Evolutionary conservation across 2,888 invertebrate genomes (phyloP), one percentile per base, ranked within the genome.

Genomic region (Latrodectus hesperus): DNA sequence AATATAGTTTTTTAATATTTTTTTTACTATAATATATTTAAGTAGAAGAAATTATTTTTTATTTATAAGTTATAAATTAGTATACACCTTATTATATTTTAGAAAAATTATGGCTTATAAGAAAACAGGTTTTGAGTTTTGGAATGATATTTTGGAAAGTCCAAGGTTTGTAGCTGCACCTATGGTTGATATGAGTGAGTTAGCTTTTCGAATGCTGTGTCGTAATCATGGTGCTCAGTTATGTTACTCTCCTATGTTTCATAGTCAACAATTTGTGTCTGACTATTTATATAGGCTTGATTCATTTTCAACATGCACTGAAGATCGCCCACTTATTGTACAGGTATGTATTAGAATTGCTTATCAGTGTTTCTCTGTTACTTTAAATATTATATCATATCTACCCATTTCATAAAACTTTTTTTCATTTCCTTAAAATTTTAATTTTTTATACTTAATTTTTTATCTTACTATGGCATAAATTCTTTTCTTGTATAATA

Each of bases 181-280:
- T 3, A 99, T 99, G 99, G 99, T 99, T 10, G 99, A 99, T 92
- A 98, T 98, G 77, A 98, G 98, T 93, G 99, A 99, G 93, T 93
- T 99, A 88, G 95, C 98, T 4, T 99, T 98, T 97, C 94, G 99
- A 89, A 92, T 90, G 52, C 93, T 99, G 84, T 95, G 96, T 91
- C 94, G 98, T 78, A 94, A 95, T 89, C 96, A 99, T 92, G 97
- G 97, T 26, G 97, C 98, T 10, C 94, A 98, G 86, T 94, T 99
- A 16, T 99, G 99, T 92, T 99, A 97, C 92, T 97, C 99, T 0
- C 94, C 94, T 9, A 99, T 99, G 99, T 95, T 97, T 90, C 99
- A 99, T 92, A 97, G 98, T 90, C 95, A 95, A 90, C 95, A 98
- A 81, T 99, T 99, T 93, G 94, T 95, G 82, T 95, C 96, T 91